Conservation (phyloP, 2,888 invertebrate genomes). For the Epinotia brunnichana region DNA sequence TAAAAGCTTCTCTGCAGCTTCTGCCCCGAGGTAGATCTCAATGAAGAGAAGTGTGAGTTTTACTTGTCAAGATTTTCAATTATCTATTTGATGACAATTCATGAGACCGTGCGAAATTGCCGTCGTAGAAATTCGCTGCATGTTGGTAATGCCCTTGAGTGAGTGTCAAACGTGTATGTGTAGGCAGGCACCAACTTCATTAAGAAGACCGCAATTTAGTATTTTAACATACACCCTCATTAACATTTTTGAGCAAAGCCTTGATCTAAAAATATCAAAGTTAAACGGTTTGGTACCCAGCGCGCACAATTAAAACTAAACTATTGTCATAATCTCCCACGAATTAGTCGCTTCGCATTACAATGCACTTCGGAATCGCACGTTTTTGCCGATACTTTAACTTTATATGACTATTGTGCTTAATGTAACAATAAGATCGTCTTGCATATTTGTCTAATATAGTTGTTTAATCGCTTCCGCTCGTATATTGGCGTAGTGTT, state of each 20-base stretch:
- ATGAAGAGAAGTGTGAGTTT: too few species aligned
- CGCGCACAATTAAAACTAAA: constrained; percentile 38
- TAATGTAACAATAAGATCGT: constrained; percentile 40
- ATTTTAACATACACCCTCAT: not conserved
- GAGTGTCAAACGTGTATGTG: not conserved
- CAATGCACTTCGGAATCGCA: constrained; percentile 39
- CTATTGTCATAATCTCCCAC: constrained; percentile 41
- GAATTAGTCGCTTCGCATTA: constrained; percentile 40
- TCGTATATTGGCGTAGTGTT: not conserved
- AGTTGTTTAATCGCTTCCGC: constrained; percentile 31
- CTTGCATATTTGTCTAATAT: constrained; percentile 29
- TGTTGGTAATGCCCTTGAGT: not conserved
- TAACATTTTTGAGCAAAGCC: constrained; percentile 27
- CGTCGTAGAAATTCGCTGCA: not conserved
- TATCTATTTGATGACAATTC: not conserved
- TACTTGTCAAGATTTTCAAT: too few species aligned
- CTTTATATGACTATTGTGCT: constrained; percentile 35
- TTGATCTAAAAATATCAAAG: constrained; percentile 40
- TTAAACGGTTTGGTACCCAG: constrained; percentile 31
- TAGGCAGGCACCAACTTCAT: too few species aligned
- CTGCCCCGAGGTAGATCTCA: too few species aligned
- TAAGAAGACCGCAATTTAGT: not conserved
- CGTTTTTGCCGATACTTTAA: constrained; percentile 39
- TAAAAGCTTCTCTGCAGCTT: too few species aligned
- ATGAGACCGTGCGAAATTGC: not conserved